A percentile compares a stretch with the other conserved stretches of the same genome.
These are phyloP conservation scores for Polypterus senegalus DNA, from an alignment of 2,113 vertebrate species.

Conservation along the genomic window DNA sequence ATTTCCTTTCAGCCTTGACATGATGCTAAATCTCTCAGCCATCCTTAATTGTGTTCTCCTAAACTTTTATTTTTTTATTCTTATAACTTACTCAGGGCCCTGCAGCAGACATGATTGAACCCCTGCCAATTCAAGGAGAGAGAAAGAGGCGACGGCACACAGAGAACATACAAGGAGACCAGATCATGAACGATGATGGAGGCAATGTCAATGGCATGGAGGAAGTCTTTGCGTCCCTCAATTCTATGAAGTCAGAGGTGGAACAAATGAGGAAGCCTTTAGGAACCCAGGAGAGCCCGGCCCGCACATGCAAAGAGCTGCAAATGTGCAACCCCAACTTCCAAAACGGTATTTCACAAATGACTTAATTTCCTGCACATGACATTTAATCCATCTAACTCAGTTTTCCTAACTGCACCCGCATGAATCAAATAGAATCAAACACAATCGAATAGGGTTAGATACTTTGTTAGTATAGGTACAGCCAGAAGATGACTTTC, in stretches of 20 bases:
- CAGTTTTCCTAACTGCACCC: too few relatives aligned
- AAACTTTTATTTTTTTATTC: too few relatives aligned
- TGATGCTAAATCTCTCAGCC: too few relatives aligned
- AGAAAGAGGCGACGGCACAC: slow-evolving; percentile 42
- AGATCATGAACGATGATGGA: slow-evolving; percentile 20
- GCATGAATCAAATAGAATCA: too few relatives aligned
- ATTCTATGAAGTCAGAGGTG: slow-evolving; percentile 70
- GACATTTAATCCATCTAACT: too few relatives aligned
- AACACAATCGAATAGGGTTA: too few relatives aligned
- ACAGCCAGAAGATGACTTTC: too few relatives aligned
- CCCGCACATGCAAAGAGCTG: slow-evolving; percentile 73
- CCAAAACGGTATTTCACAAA: slow-evolving; percentile 55
- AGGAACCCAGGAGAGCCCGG: slow-evolving; percentile 70
- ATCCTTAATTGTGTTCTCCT: too few relatives aligned
- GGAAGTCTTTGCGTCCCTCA: slow-evolving; percentile 71
- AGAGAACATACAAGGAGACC: slow-evolving; percentile 32
- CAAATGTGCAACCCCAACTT: slow-evolving; percentile 61
- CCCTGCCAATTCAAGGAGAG: slow-evolving; percentile 42
- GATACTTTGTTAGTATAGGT: too few relatives aligned
- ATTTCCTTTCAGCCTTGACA: too few relatives aligned
- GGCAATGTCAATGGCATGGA: slow-evolving; percentile 61
- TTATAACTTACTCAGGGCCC: slow-evolving; percentile 44
- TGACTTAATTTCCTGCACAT: too few relatives aligned
- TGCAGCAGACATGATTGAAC: slow-evolving; percentile 45
- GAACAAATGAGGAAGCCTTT: slow-evolving; percentile 63